phyloP scores from a whole-genome alignment of 2,113 vertebrate species.

The Carassius auratus region DNA sequence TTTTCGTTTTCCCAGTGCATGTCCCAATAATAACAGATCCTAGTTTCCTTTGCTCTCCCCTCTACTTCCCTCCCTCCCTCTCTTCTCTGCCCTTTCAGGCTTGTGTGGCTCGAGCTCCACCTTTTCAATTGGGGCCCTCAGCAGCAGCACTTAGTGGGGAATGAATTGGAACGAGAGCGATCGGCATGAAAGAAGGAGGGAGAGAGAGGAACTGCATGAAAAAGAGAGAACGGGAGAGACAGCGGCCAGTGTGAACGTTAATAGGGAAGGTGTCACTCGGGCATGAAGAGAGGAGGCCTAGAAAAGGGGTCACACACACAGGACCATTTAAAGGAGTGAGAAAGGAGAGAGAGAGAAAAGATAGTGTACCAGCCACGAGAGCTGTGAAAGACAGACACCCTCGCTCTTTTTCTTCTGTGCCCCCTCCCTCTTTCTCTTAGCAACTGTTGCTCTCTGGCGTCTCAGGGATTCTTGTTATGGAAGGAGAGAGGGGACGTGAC shows the following conservation, averaged over 20 bases:
- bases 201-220: constrained; percentile 32
- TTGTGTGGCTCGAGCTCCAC: constrained; percentile 72
- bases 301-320: constrained; percentile 68
- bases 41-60: constrained; percentile 50
- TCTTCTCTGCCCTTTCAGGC: constrained; percentile 66
- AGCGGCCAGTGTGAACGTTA: constrained; percentile 59
- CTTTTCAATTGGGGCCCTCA: constrained; percentile 78
- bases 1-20: constrained; percentile 31
- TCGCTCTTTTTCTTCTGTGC: constrained; percentile 1
- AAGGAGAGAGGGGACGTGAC: constrained; percentile 7
- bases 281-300: constrained; percentile 68
- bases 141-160: constrained; percentile 78
- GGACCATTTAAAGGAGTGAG: constrained; percentile 64
- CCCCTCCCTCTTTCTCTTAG: constrained; percentile 26
- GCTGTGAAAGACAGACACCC: constrained; percentile 35
- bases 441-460: constrained; percentile 47
- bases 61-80: constrained; percentile 50
- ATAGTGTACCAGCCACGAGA: constrained; percentile 61
- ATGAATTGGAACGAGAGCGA: constrained; percentile 80
- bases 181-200: constrained; percentile 75
- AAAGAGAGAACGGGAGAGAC: constrained; percentile 54
- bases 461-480: constrained; percentile 10
- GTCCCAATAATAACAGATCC: constrained; percentile 63
- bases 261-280: constrained; percentile 70
- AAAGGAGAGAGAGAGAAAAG: constrained; percentile 64